Evolutionary conservation across 2,888 invertebrate species (phyloP).

Genomic region (Sthenelais limicola): DNA sequence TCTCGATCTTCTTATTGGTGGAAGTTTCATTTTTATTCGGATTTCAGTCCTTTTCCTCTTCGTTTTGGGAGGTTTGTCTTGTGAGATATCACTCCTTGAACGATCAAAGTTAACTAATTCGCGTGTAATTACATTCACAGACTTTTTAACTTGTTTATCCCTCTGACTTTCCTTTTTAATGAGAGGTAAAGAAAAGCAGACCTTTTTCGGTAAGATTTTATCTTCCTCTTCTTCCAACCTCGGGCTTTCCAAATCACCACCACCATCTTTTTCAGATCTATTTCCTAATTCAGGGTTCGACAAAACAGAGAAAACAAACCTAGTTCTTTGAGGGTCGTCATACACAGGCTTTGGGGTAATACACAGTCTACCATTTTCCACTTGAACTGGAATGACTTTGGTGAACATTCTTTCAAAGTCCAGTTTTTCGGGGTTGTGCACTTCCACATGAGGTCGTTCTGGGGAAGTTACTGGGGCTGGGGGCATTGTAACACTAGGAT

Average conservation of each 20-base stretch:
- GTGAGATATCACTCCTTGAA: too few species aligned
- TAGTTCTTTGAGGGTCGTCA: not conserved
- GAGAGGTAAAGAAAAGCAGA: slow-evolving; percentile 10
- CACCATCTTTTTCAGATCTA: too few species aligned
- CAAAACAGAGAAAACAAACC: slow-evolving; percentile 12
- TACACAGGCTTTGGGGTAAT: slow-evolving; percentile 13
- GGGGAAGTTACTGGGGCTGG: not conserved
- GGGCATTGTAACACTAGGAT: not conserved
- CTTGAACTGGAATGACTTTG: slow-evolving; percentile 4
- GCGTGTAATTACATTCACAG: too few species aligned
- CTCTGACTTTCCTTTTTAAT: slow-evolving; percentile 4
- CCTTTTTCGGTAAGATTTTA: not conserved
- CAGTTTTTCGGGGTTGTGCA: slow-evolving; percentile 23
- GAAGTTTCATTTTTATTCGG: too few species aligned
- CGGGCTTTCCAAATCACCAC: too few species aligned
- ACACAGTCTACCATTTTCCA: slow-evolving; percentile 19
- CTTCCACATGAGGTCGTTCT: not conserved
- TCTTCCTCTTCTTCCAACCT: too few species aligned
- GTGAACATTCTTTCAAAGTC: slow-evolving; percentile 27
- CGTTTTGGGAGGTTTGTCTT: too few species aligned
- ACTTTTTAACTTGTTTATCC: too few species aligned
- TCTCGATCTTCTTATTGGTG: too few species aligned
- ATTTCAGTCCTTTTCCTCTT: too few species aligned
- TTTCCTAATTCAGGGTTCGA: too few species aligned
- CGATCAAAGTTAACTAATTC: too few species aligned